A percentile compares a stretch with the other conserved stretches of the same genome.
Evolutionary conservation across 2,888 invertebrate species (phyloP).

Genomic region (Ochropleura plecta): DNA sequence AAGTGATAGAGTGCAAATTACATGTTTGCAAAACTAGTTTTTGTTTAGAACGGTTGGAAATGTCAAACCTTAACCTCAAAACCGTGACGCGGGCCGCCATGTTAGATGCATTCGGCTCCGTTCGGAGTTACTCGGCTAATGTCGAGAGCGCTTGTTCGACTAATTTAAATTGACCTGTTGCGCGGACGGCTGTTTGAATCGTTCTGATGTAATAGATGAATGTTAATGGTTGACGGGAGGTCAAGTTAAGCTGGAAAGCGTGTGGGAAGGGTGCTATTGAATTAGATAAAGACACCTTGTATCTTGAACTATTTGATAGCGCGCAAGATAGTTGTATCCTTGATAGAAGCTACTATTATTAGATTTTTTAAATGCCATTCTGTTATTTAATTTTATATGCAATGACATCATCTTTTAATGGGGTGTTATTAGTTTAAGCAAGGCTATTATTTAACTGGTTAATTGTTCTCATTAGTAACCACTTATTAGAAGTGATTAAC

Average conservation of each 20-base stretch:
- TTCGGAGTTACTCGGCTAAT: constrained; percentile 78
- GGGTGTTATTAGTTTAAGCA: constrained; percentile 13
- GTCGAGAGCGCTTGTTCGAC: constrained; percentile 69
- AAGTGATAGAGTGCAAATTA: constrained; percentile 63
- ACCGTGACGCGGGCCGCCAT: constrained; percentile 87
- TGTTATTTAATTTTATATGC: constrained; percentile 39
- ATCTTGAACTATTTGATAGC: constrained; percentile 80
- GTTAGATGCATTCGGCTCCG: constrained; percentile 80
- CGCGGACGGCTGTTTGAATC: constrained; percentile 49
- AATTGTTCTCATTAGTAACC: constrained; percentile 16
- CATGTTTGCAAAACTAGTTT: constrained; percentile 62
- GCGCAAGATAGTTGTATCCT: constrained; percentile 71
- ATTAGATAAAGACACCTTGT: constrained; percentile 84
- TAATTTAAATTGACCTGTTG: constrained; percentile 73
- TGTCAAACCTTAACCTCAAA: constrained; percentile 91
- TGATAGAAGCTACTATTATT: constrained; percentile 67
- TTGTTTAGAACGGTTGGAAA: constrained; percentile 84
- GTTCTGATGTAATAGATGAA: constrained; percentile 54
- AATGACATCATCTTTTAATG: constrained; percentile 49
- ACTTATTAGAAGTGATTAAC: constrained; percentile 14
- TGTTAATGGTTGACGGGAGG: constrained; percentile 64
- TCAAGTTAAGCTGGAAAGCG: constrained; percentile 72
- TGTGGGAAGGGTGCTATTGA: constrained; percentile 79
- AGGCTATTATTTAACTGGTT: constrained; percentile 13
- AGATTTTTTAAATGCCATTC: constrained; percentile 55